Conservation (phyloP, 2,888 invertebrate species). For the Saturnia japonica region DNA sequence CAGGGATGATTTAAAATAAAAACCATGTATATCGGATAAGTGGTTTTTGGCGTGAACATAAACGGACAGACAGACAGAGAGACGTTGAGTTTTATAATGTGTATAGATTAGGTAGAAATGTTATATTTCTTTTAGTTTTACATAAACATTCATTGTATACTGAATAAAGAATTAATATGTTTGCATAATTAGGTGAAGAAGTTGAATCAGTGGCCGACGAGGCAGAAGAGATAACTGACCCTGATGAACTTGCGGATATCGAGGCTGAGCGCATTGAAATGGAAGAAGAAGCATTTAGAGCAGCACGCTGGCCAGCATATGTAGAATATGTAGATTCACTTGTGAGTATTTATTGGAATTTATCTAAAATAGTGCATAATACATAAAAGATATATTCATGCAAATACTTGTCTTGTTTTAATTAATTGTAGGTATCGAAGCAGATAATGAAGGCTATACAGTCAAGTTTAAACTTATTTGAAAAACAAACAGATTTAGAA, state of each 20-base stretch:
- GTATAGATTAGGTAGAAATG: too few relatives aligned
- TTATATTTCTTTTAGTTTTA: background rate
- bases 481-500: slow-evolving; percentile 82
- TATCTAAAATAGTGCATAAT: background rate
- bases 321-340: slow-evolving; percentile 73
- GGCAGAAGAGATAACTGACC: slow-evolving; percentile 61
- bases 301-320: slow-evolving; percentile 74
- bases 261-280: slow-evolving; percentile 68
- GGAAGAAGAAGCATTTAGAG: slow-evolving; percentile 64
- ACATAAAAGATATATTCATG: background rate
- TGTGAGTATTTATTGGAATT: slow-evolving; percentile 36
- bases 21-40: too few relatives aligned
- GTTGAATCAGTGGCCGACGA: slow-evolving; percentile 69
- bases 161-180: background rate
- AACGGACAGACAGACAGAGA: too few relatives aligned
- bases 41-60: too few relatives aligned
- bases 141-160: background rate
- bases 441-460: slow-evolving; percentile 73
- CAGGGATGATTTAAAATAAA: too few relatives aligned
- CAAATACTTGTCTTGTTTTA: slow-evolving; percentile 13
- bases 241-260: slow-evolving; percentile 70
- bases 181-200: slow-evolving; percentile 54
- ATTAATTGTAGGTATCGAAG: slow-evolving; percentile 56
- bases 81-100: too few relatives aligned
- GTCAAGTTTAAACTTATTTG: slow-evolving; percentile 81